Evolutionary conservation across 2,888 invertebrate genomes (phyloP).

Genomic region (Clistopyga incitator): DNA sequence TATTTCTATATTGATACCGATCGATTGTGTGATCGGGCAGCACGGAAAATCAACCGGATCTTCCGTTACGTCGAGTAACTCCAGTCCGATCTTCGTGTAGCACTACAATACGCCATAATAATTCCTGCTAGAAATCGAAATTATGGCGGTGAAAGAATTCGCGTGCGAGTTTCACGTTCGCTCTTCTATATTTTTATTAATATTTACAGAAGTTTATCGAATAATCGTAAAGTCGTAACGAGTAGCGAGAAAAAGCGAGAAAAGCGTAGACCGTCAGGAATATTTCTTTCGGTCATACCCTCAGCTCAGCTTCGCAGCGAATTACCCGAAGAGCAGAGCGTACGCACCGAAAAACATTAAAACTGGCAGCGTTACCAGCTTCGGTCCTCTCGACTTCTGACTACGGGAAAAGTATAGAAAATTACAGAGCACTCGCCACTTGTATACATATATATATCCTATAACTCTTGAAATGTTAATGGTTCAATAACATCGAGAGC

Average conservation of each 20-base stretch:
- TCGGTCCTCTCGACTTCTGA: slow-evolving; percentile 58
- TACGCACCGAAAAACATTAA: neutral
- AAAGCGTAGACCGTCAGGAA: neutral
- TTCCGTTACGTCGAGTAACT: neutral
- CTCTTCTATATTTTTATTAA: neutral
- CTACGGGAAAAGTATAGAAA: slow-evolving; percentile 60
- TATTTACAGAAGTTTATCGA: neutral
- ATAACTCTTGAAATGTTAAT: slow-evolving; percentile 68
- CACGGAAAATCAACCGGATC: neutral
- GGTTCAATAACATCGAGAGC: slow-evolving; percentile 66
- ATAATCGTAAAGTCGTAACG: slow-evolving; percentile 25
- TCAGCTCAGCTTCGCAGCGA: neutral
- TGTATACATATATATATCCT: slow-evolving; percentile 46
- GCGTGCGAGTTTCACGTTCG: neutral
- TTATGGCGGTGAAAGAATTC: slow-evolving; percentile 29
- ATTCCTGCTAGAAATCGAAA: neutral
- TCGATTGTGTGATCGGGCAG: neutral
- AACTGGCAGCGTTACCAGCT: slow-evolving; percentile 16
- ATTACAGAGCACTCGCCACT: slow-evolving; percentile 47
- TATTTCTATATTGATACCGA: neutral
- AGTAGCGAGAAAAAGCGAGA: slow-evolving; percentile 12
- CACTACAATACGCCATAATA: neutral
- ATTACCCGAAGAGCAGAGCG: neutral
- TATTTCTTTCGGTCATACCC: neutral
- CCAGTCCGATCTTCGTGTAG: neutral